Evolutionary conservation across 2,888 invertebrate species (phyloP), one percentile per base, ranked within the genome.

Genomic region (Stenodera caucasica): DNA sequence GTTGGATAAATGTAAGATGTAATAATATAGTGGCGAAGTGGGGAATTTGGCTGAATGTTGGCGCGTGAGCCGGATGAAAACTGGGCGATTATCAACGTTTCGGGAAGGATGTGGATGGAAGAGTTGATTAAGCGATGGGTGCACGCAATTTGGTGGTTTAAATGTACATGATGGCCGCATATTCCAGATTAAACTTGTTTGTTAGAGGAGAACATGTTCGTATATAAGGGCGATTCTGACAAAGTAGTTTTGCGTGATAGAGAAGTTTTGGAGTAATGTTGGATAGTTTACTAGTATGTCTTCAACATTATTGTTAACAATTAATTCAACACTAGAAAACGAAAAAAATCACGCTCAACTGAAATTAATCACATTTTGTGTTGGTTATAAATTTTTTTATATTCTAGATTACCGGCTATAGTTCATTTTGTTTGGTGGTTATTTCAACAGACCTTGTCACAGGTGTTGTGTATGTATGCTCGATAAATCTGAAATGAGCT

Each of bases 401-500:
- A 35, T 40, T 40, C 8, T 8, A 18, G 18, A 40, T 40, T 15
- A 40, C n/a, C 2, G 18, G 37, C 18, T 18, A 40, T 40, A 9
- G 15, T 40, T 40, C 37, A 40, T 40, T 40, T 40, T 40, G 18
- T 15, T 40, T 40, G 7, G 15, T 9, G 9, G 15, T 18, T 8
- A 8, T 40, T 40, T 40, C 18, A 40, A 40, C 15, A 40, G 18
- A 40, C 37, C 15, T 3, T 40, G 51, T 51, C 30, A 32, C 51
- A 51, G 51, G 51, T 51, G 26, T 51, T 32, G 51, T 21, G 51
- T 30, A 51, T 51, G 51, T 30, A 32, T 32, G 51, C 30, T 30
- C 51, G 51, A 51, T 51, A 51, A 51, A 51, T 51, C 14, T 32
- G 51, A 51, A 51, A 51, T 32, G 18, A 32, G 15, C 12, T 18